Percentiles rank a stretch among this genome's conserved stretches.
Conservation (phyloP, 2,888 invertebrate genomes). For the Argyra leucocephala region DNA sequence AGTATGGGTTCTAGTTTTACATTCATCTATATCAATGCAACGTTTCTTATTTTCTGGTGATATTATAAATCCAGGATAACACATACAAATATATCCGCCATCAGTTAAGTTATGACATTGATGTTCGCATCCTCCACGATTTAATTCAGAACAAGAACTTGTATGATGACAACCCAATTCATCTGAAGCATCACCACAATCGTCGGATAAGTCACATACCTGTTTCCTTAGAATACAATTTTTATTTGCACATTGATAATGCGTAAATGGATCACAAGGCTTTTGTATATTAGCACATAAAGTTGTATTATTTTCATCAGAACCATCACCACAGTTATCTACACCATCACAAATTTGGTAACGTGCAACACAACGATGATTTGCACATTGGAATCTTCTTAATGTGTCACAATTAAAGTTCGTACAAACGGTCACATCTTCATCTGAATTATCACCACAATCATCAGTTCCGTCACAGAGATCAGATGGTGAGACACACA, state of each 20-base stretch:
- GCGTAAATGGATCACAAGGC: conserved; percentile 65
- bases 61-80: conserved; percentile 77
- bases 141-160: conserved; percentile 50
- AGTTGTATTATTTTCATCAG: conserved; percentile 92
- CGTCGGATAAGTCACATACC: conserved; percentile 81
- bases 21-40: conserved; percentile 86
- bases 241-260: conserved; percentile 82
- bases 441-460: conserved; percentile 86
- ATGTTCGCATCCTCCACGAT: conserved; percentile 80
- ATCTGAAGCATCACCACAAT: conserved; percentile 84
- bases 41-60: conserved; percentile 69
- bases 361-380: conserved; percentile 74
- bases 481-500: conserved; percentile 83
- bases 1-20: conserved; percentile 67
- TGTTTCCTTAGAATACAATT: conserved; percentile 69
- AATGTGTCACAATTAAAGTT: conserved; percentile 78
- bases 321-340: conserved; percentile 89
- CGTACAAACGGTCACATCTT: conserved; percentile 67
- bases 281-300: conserved; percentile 67
- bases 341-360: conserved; percentile 84
- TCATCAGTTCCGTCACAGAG: conserved; percentile 89
- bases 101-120: conserved; percentile 77
- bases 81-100: conserved; percentile 82
- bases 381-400: conserved; percentile 79
- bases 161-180: conserved; percentile 78